A percentile compares a stretch with the other conserved stretches of the same genome.
These are phyloP conservation scores for Eclectus roratus DNA, from an alignment of 2,113 vertebrate species.

Conservation along the genomic window DNA sequence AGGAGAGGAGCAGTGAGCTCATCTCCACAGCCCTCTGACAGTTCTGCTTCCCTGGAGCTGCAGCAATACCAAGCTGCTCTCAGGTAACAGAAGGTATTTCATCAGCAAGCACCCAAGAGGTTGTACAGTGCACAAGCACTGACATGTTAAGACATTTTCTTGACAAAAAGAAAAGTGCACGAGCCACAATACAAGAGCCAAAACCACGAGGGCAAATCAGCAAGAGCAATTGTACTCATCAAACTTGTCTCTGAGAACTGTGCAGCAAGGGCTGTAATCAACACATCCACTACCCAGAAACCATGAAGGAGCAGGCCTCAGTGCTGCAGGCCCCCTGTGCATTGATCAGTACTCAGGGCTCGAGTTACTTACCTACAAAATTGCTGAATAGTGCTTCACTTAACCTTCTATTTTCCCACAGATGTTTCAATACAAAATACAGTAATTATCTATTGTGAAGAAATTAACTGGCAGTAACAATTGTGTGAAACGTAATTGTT, in stretches of 20 bases:
- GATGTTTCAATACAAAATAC: constrained; percentile 41
- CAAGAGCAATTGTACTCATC: not conserved
- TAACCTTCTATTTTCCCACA: constrained; percentile 18
- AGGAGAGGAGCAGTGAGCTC: not conserved
- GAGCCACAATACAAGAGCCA: not conserved
- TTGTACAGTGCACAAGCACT: not conserved
- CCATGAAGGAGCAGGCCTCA: not conserved
- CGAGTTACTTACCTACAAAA: not conserved
- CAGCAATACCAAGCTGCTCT: not conserved
- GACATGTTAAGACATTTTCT: not conserved
- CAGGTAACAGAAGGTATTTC: not conserved
- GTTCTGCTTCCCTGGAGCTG: not conserved
- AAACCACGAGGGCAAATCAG: not conserved
- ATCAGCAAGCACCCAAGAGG: not conserved
- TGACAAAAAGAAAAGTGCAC: not conserved
- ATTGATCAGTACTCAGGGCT: not conserved
- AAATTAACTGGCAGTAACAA: constrained; percentile 33
- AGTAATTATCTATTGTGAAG: constrained; percentile 27
- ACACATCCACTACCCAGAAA: not conserved
- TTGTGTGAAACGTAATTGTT: constrained; percentile 13
- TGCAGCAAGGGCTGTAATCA: not conserved
- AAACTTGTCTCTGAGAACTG: not conserved
- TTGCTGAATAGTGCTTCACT: not conserved
- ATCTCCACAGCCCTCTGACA: not conserved
- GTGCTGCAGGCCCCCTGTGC: not conserved